Conservation (phyloP, 2,113 vertebrate species). For the Eurypyga helias region DNA sequence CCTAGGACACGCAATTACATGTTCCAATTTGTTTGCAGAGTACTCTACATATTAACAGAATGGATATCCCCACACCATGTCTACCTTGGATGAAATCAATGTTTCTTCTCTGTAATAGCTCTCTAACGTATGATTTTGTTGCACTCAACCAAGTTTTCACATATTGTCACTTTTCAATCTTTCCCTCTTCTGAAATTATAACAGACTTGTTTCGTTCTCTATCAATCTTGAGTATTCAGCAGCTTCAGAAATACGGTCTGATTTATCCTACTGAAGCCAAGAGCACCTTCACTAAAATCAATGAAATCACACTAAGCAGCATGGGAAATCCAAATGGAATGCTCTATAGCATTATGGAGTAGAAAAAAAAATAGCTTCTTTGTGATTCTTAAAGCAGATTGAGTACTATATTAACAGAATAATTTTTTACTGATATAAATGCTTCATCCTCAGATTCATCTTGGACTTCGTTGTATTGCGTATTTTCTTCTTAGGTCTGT, state of each 20-base stretch:
- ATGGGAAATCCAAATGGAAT: background rate
- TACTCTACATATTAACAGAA: background rate
- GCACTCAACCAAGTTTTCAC: background rate
- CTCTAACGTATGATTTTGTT: background rate
- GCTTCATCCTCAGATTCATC: background rate
- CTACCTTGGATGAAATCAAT: background rate
- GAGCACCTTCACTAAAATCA: background rate
- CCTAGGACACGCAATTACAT: background rate
- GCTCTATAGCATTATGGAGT: background rate
- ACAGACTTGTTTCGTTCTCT: background rate
- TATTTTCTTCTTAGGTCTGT: background rate
- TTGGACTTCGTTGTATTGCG: background rate
- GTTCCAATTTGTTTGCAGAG: background rate
- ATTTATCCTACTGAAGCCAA: background rate
- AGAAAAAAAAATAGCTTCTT: background rate
- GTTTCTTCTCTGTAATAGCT: background rate
- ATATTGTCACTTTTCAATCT: background rate
- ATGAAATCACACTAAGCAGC: background rate
- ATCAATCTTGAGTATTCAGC: background rate
- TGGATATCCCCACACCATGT: fast-evolving
- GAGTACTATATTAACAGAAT: background rate
- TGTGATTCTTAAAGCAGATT: background rate
- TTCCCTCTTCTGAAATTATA: background rate
- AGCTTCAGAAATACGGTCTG: background rate
- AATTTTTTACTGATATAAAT: background rate